Evolutionary conservation across 1,140 invertebrate species (phyloP), one percentile per base, ranked within the genome.

Genomic region (Drosophila miranda): DNA sequence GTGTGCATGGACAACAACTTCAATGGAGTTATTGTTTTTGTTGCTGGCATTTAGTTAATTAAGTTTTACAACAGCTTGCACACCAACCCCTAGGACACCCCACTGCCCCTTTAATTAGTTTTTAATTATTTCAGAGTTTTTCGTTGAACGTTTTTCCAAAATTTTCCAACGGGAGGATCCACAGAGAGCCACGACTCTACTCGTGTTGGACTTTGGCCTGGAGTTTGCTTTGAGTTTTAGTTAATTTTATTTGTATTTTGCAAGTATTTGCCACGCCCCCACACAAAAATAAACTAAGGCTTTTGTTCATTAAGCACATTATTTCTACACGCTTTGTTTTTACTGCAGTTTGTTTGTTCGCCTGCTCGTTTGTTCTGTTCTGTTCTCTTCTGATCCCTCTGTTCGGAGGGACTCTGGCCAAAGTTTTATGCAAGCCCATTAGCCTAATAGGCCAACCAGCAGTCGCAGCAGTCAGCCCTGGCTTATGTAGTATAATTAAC

Each of bases 221-320:
- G 41, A 74, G 70, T 75, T 79, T 64, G 2, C 30, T 58, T 81
- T 77, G 73, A 84, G 73, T 77, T 68, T 86, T 80, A 81, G 76
- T 86, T 84, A 86, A 84, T 84, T 84, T 84, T 84, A 84, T 84
- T 84, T 84, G 80, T 84, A 86, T 84, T 68, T 80, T 74, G 81
- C 56, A 44, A 84, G 55, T 75, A 75, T 75, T 75, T 75, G 55
- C 34, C 19, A 68, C 23, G 55, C 73, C 51, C 42, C 26, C 42
- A 38, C 34, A 38, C 13, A 21, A 48, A 52, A 60, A 6, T 21
- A 49, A 49, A 34, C 44, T 38, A 55, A 23, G 45, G 56, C 80
- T 58, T 78, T 80, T 68, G 67, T 76, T 81, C 78, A 73, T 81
- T 81, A 68, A 77, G 78, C 73, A 81, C 78, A 82, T 81, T 81